A percentile compares a stretch with the other conserved stretches of the same genome.
phyloP scores from a whole-genome alignment of 2,888 invertebrate species.

The Habroteleia sp. region DNA sequence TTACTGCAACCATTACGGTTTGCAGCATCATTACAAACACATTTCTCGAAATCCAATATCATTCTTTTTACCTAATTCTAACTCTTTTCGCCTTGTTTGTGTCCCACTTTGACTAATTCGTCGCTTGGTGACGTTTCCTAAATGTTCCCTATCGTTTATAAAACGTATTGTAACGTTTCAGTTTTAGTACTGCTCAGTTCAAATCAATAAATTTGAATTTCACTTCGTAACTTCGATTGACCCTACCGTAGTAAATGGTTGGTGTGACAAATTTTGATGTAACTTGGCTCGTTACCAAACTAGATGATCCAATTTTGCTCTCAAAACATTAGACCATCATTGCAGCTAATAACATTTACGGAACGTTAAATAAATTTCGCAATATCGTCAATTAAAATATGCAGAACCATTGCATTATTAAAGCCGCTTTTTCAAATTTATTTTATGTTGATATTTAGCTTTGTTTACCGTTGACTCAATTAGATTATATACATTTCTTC shows the following conservation, averaged over 20 bases:
- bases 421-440: too few species aligned
- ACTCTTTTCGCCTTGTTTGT: too few species aligned
- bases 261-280: conserved; percentile 40
- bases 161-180: background rate
- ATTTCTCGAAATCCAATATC: too few species aligned
- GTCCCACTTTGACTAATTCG: too few species aligned
- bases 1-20: conserved; percentile 30
- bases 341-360: conserved; percentile 15
- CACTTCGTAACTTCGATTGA: conserved; percentile 30
- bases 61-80: too few species aligned
- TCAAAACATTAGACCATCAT: conserved; percentile 29
- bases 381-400: conserved; percentile 21
- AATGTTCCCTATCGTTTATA: background rate
- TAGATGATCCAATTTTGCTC: conserved; percentile 7
- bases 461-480: too few species aligned
- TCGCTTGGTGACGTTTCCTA: background rate
- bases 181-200: background rate
- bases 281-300: conserved; percentile 44
- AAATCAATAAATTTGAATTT: conserved; percentile 9
- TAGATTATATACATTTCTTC: too few species aligned
- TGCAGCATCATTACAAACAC: too few species aligned
- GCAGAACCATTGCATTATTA: background rate
- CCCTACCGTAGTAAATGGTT: conserved; percentile 29
- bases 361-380: conserved; percentile 16
- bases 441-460: too few species aligned